Conservation (phyloP, 2,888 invertebrate genomes). For the Hydrotaea diabolus region DNA sequence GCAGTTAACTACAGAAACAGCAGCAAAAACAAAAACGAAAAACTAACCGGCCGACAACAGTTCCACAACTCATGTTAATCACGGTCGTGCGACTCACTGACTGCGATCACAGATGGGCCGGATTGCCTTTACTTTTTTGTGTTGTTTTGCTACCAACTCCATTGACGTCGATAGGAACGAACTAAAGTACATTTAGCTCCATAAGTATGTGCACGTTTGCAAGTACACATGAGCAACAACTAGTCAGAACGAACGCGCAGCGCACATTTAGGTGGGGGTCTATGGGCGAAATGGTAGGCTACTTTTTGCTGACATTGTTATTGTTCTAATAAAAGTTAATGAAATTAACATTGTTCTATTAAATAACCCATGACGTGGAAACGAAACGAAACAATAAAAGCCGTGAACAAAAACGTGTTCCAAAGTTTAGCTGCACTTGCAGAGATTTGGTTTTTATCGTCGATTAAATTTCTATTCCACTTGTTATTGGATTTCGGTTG, state of each 20-base stretch:
- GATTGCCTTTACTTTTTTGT: not conserved
- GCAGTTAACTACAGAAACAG: not conserved
- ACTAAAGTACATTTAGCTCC: not conserved
- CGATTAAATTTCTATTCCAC: too few species aligned
- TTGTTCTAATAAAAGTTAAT: conserved; percentile 51
- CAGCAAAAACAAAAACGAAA: not conserved
- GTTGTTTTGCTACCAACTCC: not conserved
- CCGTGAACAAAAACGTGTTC: conserved; percentile 42
- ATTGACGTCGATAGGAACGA: conserved; percentile 9
- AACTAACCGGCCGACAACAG: not conserved
- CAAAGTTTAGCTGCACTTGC: conserved; percentile 32
- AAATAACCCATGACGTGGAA: conserved; percentile 44
- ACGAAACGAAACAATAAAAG: conserved; percentile 17
- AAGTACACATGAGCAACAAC: too few species aligned
- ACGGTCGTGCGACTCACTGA: conserved; percentile 55
- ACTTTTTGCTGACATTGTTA: not conserved
- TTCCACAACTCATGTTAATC: conserved; percentile 55
- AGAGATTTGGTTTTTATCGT: too few species aligned
- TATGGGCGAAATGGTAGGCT: not conserved
- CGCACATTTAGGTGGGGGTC: not conserved
- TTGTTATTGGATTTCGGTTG: too few species aligned
- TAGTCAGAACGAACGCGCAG: too few species aligned
- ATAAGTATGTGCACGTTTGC: not conserved
- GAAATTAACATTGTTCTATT: conserved; percentile 55
- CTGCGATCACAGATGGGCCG: conserved; percentile 7